Conservation (phyloP, 2,797 vertebrate species). For the Valencia hispanica region DNA sequence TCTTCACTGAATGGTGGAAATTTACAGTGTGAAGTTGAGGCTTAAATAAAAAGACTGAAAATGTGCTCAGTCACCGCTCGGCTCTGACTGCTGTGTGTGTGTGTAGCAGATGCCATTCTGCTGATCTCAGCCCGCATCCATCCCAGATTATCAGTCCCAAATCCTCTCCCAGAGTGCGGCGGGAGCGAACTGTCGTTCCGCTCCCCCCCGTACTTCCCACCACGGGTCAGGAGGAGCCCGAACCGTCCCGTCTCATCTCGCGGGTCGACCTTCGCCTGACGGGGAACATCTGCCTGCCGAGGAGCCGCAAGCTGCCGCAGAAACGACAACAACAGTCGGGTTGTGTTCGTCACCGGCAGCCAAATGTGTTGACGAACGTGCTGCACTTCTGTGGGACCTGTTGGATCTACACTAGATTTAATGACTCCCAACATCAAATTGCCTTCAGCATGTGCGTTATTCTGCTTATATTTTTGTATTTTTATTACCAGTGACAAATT, state of each 20-base stretch:
- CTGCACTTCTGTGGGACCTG: constrained; percentile 36
- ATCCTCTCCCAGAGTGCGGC: constrained; percentile 38
- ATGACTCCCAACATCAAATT: neutral
- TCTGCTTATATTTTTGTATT: neutral
- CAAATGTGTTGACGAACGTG: constrained; percentile 43
- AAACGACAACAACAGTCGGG: constrained; percentile 35
- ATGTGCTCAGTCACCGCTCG: constrained; percentile 46
- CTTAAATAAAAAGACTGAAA: constrained; percentile 37
- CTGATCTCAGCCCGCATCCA: constrained; percentile 69
- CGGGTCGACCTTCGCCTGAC: constrained; percentile 47
- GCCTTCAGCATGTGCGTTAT: neutral
- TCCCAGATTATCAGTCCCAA: constrained; percentile 50
- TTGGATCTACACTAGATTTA: constrained; percentile 2
- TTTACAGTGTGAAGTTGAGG: constrained; percentile 19
- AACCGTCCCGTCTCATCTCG: constrained; percentile 31
- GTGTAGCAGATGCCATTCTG: constrained; percentile 69
- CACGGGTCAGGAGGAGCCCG: constrained; percentile 42
- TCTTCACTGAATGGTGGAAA: constrained; percentile 17
- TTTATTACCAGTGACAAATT: too few species aligned
- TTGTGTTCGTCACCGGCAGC: constrained; percentile 44
- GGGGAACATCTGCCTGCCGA: constrained; percentile 59
- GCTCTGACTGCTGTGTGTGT: constrained; percentile 51
- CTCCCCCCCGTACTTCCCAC: constrained; percentile 9
- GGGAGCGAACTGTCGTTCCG: constrained; percentile 21
- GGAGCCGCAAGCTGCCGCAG: constrained; percentile 51